Percentiles rank a stretch among this genome's conserved stretches.
These are phyloP conservation scores for Limnephilus lunatus DNA, from an alignment of 2,888 invertebrate species.

Conservation along the genomic window DNA sequence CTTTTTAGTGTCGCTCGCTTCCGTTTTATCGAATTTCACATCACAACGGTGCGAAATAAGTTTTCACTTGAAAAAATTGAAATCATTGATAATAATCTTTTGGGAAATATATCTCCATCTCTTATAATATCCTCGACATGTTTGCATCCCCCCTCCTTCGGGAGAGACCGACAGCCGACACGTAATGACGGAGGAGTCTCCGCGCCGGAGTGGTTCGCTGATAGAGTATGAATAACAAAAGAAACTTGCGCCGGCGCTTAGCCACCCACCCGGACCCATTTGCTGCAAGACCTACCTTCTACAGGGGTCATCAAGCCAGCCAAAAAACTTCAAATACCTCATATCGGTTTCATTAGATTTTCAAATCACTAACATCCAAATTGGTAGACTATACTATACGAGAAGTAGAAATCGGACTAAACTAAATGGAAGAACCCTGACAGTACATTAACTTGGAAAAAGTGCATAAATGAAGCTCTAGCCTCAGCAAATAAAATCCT, in stretches of 20 bases:
- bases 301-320: conserved; percentile 1
- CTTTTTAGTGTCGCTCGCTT: too few species aligned
- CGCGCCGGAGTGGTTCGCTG: background rate
- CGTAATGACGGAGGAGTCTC: conserved; percentile 4
- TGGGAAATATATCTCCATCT: background rate
- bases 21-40: too few species aligned
- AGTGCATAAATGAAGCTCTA: too few species aligned
- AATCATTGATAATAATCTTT: background rate
- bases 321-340: background rate
- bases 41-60: too few species aligned
- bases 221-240: conserved; percentile 42
- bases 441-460: too few species aligned
- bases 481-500: too few species aligned
- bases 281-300: background rate
- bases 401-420: too few species aligned
- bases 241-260: conserved; percentile 47
- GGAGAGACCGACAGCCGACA: background rate
- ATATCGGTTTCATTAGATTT: background rate
- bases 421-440: too few species aligned
- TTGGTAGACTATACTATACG: too few species aligned
- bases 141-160: background rate
- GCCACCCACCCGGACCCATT: conserved; percentile 23
- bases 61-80: too few species aligned
- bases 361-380: too few species aligned
- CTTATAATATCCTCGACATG: background rate